Evolutionary conservation across 2,113 vertebrate genomes (phyloP), one percentile per base, ranked within the genome.

Genomic region (Glaucidium brasilianum): DNA sequence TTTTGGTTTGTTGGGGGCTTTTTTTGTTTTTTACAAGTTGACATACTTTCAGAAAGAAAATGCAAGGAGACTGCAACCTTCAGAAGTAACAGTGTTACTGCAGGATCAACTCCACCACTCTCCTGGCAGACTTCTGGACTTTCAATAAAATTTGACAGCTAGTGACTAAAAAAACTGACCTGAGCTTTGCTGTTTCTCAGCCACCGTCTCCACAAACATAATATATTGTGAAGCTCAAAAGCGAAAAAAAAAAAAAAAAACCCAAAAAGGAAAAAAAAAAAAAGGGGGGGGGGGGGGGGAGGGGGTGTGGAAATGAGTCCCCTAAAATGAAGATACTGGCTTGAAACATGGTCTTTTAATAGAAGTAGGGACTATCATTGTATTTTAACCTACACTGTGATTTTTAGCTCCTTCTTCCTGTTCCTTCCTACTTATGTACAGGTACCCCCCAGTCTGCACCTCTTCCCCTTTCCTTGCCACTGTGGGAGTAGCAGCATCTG

Each of bases 401-500:
- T 67, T 85, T 91, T 81, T 35, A 82, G 35, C 69, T 62, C 50
- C 18, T 71, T 30, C 35, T 49, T 76, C 27, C 55, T 19, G 5
- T 10, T 10, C 23, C 30, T 69, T 27, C 19, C n/a, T 18, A 34
- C 49, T 53, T 32, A n/a, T 0, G 3, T 9, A 14, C 8, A 64
- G 23, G 45, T 15, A 41, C 5, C 34, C 11, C 34, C 11, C 78
- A 92, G 32, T 9, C 23, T 53, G 34, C 12, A 66, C 12, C 5
- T 50, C 27, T 4, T 29, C 7, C 18, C 12, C 16, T 63, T 67
- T 69, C 76, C 59, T 37, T 78, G 35, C 19, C 30, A 21, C 62
- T 2, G 0, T 1, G 2, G 13, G 3, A 3, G 5, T 2, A 78
- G n/a, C 20, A 63, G 35, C 32, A 59, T 7, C 17, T 1, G 0